These are phyloP conservation scores for Pyxicephalus adspersus DNA, from an alignment of 2,113 vertebrate species.

Conservation along the genomic window DNA sequence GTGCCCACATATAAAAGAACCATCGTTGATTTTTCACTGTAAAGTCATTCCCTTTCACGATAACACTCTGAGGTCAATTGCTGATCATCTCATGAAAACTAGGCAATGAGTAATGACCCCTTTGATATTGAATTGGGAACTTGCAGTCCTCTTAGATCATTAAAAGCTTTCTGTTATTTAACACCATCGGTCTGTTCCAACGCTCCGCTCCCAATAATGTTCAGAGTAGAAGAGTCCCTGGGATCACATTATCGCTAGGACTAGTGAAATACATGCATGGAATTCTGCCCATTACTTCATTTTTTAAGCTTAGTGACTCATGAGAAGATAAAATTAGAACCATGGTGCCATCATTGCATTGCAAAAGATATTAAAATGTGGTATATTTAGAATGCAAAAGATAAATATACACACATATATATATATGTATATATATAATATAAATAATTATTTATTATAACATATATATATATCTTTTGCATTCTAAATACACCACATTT, in stretches of 20 bases:
- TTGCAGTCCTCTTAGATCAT: slow-evolving; percentile 1
- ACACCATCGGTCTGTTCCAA: not conserved
- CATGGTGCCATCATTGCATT: too few species aligned
- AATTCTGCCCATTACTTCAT: not conserved
- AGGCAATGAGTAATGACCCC: slow-evolving; percentile 17
- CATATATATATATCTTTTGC: too few species aligned
- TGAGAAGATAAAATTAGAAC: too few species aligned
- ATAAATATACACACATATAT: too few species aligned
- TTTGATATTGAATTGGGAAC: slow-evolving; percentile 48
- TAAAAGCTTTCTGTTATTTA: slow-evolving; percentile 25
- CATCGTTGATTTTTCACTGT: not conserved
- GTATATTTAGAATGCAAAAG: too few species aligned
- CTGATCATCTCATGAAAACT: not conserved
- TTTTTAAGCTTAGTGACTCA: too few species aligned
- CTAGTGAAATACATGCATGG: not conserved
- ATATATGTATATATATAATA: too few species aligned
- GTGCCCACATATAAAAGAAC: not conserved
- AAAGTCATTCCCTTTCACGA: not conserved
- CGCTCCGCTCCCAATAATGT: not conserved
- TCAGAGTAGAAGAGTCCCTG: not conserved
- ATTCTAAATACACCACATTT: too few species aligned
- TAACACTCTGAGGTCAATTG: not conserved
- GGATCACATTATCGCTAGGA: not conserved
- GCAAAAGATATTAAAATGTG: too few species aligned
- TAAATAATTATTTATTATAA: too few species aligned